phyloP scores from a whole-genome alignment of 2,888 invertebrate species.

The Cremastobaeus sp. region DNA sequence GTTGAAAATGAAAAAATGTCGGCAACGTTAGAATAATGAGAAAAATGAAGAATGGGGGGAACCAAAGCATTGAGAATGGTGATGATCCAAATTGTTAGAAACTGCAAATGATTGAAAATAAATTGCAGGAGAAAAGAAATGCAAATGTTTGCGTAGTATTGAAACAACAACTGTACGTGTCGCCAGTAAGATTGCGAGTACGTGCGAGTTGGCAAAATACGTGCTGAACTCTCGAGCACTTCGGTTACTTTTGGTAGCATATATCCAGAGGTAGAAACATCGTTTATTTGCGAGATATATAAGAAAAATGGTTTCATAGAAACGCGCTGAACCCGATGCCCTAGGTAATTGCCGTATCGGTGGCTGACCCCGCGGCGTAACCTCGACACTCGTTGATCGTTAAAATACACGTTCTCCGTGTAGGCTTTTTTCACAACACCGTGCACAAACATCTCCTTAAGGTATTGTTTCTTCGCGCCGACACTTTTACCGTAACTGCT shows the following conservation, averaged over 20 bases:
- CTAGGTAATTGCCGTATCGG: constrained; percentile 42
- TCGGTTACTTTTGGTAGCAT: constrained; percentile 6
- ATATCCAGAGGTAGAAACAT: constrained; percentile 14
- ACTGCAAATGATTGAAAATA: too few relatives aligned
- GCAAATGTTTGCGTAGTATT: too few relatives aligned
- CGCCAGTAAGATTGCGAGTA: neutral
- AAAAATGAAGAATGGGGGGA: too few relatives aligned
- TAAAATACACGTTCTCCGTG: constrained; percentile 6
- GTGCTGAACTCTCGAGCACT: neutral
- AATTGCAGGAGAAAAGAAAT: too few relatives aligned
- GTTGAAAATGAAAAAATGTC: too few relatives aligned
- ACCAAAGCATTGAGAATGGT: too few relatives aligned
- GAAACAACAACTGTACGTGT: neutral
- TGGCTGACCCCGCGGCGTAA: constrained; percentile 36
- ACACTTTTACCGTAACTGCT: constrained; percentile 28
- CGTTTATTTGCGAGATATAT: constrained; percentile 35
- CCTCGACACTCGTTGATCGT: constrained; percentile 33
- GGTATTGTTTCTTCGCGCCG: neutral
- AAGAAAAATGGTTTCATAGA: constrained; percentile 42
- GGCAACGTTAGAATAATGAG: too few relatives aligned
- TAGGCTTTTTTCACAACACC: neutral
- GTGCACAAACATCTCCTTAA: neutral
- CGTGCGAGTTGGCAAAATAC: neutral
- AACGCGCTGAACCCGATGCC: constrained; percentile 28
- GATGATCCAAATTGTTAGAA: too few relatives aligned